Base-by-base conservation (phyloP, 2,113 vertebrate species). In the Lipotes vexillifer region DNA sequence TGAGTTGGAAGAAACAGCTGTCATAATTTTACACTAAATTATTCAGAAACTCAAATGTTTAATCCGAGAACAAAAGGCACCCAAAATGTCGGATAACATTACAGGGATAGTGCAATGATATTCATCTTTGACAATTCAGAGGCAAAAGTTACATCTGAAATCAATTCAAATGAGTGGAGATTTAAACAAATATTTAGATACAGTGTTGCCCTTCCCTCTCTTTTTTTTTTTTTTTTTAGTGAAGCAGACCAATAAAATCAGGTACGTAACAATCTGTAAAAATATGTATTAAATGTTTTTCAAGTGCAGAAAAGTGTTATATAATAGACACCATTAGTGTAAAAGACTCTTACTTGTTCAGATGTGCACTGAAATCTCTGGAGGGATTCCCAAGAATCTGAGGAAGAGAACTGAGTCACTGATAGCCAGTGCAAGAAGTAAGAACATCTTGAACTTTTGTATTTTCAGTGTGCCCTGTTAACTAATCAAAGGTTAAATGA, bases 341-440 rank as follows among this genome's bases (percentile, higher is more conserved):
- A 68, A 71, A 83, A 88, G 12, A n/a, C 1, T 49, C 2, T 14
- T 65, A 75, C 13, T 88, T 75, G 17, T 33, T 94, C 52, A 10
- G 38, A 46, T 6, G 0, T 81, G 49, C 6, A 36, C 33, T 57
- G 23, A 78, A 77, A 25, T 68, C 88, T 81, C 31, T 6, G 17
- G 1, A 17, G 18, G 1, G 6, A 9, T 78, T 49, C 9, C 17
- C 9, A 46, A n/a, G 44, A 78, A 9, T 38, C 17, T 15, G 18
- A 23, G 11, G 1, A 33, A 5, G 29, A 29, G 8, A 80, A 38
- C 20, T 18, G 23, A 80, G 31, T 17, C 29, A 74, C 33, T 5
- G 25, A 63, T 5, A 66, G 8, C 9, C 7, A 38, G 2, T 25
- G 0, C 0, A 10, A 33, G 41, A 3, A 41, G 7, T 20, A 11